phyloP scores from a whole-genome alignment of 2,113 vertebrate species.

The Dasyprocta punctata region DNA sequence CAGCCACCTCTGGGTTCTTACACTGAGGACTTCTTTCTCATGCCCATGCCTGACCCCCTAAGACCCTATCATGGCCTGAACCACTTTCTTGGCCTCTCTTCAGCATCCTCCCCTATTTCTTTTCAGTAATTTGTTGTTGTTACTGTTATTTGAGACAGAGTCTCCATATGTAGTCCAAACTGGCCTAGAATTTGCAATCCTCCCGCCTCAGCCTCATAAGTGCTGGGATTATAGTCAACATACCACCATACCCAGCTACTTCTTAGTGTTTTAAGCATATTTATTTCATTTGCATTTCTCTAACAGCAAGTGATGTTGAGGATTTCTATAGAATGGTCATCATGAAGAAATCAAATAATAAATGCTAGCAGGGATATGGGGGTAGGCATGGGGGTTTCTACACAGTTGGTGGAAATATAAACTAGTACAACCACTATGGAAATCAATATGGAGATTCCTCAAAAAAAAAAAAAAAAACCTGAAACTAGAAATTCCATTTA shows the following conservation, averaged over 20 bases:
- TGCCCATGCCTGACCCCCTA: fast-evolving
- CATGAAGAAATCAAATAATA: background rate
- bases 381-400: background rate
- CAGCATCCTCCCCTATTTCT: fast-evolving
- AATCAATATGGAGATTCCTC: background rate
- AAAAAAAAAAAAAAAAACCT: background rate
- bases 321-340: background rate
- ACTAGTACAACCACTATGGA: background rate
- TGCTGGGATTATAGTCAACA: background rate
- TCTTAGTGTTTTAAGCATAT: conserved; percentile 12
- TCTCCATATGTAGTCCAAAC: background rate
- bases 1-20: background rate
- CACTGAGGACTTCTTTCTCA: background rate
- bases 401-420: background rate
- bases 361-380: background rate
- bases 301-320: background rate
- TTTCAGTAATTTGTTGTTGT: background rate
- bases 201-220: background rate
- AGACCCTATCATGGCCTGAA: fast-evolving
- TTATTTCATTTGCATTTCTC: background rate
- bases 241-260: background rate
- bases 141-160: background rate
- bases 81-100: background rate
- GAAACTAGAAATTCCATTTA: background rate
- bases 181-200: background rate